Base-by-base conservation (phyloP, 2,797 vertebrate genomes). In the Todus mexicanus region DNA sequence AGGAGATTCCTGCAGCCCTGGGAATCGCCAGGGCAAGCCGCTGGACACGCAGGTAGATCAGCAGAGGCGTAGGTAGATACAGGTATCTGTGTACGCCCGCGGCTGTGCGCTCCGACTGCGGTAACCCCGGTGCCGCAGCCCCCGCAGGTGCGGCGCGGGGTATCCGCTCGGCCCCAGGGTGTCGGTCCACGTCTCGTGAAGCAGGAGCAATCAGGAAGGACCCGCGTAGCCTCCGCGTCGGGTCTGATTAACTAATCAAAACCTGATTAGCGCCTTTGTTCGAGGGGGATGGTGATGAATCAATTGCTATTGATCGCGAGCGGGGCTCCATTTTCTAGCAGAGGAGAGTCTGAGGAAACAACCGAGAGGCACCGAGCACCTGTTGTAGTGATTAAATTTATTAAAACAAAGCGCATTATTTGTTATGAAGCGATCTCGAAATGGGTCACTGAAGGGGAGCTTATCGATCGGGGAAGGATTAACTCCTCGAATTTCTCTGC, bases 401-500 rank as follows among this genome's bases (percentile, higher is more conserved):
- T 97, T 96, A 96, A 97, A 97, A 97, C 94, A 95, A 95, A 95
- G 97, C 81, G n/a, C 59, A 26, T 95, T 95, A 75, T 91, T 98
- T 96, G 96, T 97, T 96, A 97, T 94, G 96, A 95, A 96, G 96
- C 65, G 65, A 94, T 97, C 97, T 95, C 45, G 95, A 96, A 96
- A 95, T 93, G 97, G 97, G 97, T 98, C 94, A 90, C 96, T 91
- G 96, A 97, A 97, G 97, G 96, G 96, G 93, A 97, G 88, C 95
- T 77, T 97, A 97, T 97, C 96, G 97, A 98, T 97, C 95, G 96
- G 84, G 76, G 93, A 95, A 96, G 96, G 97, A 97, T 97, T 97
- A 97, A 96, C 97, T 98, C 95, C 97, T 97, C 89, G 81, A 95
- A 96, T 97, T 97, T 95, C 92, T 86, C 91, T 83, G 94, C 94